Conservation (phyloP, 2,888 invertebrate genomes). For the Hypomecis atomaria region DNA sequence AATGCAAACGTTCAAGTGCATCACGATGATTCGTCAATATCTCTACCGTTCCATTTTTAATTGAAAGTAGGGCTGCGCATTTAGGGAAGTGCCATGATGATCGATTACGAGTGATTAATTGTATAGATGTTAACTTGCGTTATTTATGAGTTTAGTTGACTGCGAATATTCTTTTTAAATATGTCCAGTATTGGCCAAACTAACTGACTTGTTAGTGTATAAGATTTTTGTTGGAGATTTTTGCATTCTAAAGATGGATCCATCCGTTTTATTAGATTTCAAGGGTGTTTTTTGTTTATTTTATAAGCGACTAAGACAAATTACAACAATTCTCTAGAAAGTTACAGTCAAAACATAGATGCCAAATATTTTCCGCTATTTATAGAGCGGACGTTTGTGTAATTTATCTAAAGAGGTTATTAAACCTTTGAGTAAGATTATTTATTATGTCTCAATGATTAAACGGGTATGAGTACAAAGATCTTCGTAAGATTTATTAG, state of each 20-base stretch:
- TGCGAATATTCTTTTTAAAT: neutral
- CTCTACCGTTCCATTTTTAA: conserved; percentile 71
- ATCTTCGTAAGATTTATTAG: neutral
- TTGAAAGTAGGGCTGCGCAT: conserved; percentile 56
- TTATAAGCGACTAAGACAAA: conserved; percentile 5
- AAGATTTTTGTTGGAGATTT: neutral
- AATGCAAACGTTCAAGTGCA: conserved; percentile 28
- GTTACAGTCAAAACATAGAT: conserved; percentile 10
- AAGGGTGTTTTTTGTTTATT: neutral
- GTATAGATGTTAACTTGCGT: conserved; percentile 47
- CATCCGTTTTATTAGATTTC: no score
- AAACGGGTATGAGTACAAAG: conserved; percentile 6
- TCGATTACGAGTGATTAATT: conserved; percentile 66
- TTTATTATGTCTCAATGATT: conserved; percentile 18
- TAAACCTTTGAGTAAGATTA: conserved; percentile 17
- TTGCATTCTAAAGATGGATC: neutral
- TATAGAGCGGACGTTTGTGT: conserved; percentile 11
- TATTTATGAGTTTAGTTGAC: conserved; percentile 33
- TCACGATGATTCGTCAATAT: conserved; percentile 75
- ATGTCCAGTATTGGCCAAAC: neutral
- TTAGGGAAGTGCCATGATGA: conserved; percentile 59
- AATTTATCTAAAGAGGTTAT: conserved; percentile 21
- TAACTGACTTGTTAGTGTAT: no score
- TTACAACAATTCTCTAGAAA: conserved; percentile 19
- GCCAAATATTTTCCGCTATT: conserved; percentile 21